Conservation (phyloP, 2,113 vertebrate species). For the Chiloscyllium plagiosum region DNA sequence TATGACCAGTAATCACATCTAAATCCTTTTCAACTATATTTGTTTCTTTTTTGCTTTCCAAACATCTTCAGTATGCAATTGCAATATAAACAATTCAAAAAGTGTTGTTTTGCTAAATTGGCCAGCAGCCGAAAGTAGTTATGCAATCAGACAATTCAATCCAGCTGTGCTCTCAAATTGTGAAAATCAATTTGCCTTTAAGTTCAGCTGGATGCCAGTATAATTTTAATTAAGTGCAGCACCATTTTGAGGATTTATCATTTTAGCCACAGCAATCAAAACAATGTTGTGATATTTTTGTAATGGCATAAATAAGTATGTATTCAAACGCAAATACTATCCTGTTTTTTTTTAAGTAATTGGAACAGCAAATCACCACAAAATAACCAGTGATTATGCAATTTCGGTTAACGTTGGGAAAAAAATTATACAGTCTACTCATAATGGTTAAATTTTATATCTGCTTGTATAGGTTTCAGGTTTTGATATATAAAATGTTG, state of each 20-base stretch:
- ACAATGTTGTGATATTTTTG: neutral
- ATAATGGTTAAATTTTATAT: neutral
- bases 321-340: neutral
- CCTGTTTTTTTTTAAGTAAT: neutral
- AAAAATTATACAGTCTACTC: neutral
- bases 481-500: neutral
- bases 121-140: neutral
- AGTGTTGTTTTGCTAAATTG: neutral
- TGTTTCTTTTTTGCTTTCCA: neutral
- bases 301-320: neutral
- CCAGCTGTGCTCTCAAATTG: neutral
- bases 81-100: neutral
- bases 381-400: neutral
- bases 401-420: no score
- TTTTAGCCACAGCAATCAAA: neutral
- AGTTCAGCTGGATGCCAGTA: neutral
- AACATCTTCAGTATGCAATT: neutral
- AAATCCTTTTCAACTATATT: neutral
- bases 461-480: neutral
- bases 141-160: neutral
- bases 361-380: neutral
- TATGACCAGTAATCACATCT: neutral
- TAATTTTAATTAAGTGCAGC: constrained; percentile 14
- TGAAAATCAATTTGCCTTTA: neutral
- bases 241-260: constrained; percentile 2